Conservation (phyloP, 1,140 invertebrate species). For the Cydia strobilella region DNA sequence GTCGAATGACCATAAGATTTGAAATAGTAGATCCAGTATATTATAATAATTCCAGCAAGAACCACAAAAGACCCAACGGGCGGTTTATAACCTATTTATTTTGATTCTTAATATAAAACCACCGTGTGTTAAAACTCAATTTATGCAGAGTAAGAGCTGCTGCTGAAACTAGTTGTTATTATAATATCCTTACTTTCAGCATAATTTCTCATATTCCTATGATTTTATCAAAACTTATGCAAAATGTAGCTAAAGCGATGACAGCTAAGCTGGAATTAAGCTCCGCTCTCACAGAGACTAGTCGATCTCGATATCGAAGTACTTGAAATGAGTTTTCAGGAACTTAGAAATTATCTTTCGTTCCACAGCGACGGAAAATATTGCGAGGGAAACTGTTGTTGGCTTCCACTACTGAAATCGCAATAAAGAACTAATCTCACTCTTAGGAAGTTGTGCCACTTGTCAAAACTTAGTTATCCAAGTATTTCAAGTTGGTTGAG, state of each 20-base stretch:
- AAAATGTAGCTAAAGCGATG: conserved; percentile 1
- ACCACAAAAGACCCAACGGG: too few relatives aligned
- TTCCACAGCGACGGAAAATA: conserved; percentile 20
- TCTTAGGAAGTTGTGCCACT: neutral
- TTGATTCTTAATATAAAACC: neutral
- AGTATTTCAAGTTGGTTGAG: neutral
- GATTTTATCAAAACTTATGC: conserved; percentile 25
- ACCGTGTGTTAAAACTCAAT: neutral
- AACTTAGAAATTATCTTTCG: conserved; percentile 32
- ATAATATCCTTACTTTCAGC: conserved; percentile 16
- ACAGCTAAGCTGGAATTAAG: conserved; percentile 24
- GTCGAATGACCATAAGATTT: too few relatives aligned
- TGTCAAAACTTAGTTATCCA: neutral
- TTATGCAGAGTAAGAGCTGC: neutral
- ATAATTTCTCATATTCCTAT: neutral
- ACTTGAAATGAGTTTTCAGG: conserved; percentile 27
- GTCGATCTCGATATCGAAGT: conserved; percentile 23
- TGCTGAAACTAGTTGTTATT: neutral
- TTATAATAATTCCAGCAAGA: too few relatives aligned
- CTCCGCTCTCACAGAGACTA: conserved; percentile 18
- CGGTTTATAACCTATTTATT: too few relatives aligned
- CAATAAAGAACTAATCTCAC: conserved; percentile 10
- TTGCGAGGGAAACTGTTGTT: conserved; percentile 25
- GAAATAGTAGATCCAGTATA: too few relatives aligned
- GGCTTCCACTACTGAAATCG: conserved; percentile 5